Base-by-base conservation (phyloP, 2,888 invertebrate species). In the Tetragnatha montana region DNA sequence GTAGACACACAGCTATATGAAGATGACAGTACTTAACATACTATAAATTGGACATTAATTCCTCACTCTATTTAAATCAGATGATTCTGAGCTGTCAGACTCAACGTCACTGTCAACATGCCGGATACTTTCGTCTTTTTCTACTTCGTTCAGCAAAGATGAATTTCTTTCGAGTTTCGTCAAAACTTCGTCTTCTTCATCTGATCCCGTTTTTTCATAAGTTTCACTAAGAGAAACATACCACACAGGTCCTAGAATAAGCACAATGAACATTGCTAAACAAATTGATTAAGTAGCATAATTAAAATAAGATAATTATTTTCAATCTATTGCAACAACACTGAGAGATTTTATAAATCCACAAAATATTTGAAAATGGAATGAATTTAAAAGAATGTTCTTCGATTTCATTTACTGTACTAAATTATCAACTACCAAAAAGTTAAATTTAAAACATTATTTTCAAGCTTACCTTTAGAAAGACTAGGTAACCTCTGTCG, bases 31-130 rank as follows among this genome's bases (percentile, higher is more conserved):
- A 35, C 35, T 35, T 35, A 35, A 35, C 35, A 35, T 8, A 74
- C 35, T 22, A 12, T 74, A n/a, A 21, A 74, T 12, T 12, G 7
- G 10, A 22, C 7, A 74, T 35, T 35, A 35, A 35, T 76, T 21
- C 10, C 79, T 85, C 69, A 88, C 88, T 78, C 70, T 90, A 80
- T 90, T 90, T 51, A 88, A 76, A 69, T 91, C 87, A 85, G 82
- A 81, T 69, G 89, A 81, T 81, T 92, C 91, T 10, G 91, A 91
- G 19, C 81, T 51, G 35, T 91, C 89, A 19, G 91, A 90, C 60
- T 91, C 91, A 50, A 85, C 84, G 78, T 91, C 91, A 80, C 91
- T 91, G 51, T 91, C 91, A 14, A 83, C 91, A 76, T 92, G 80
- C 75, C 90, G 71, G 86, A 91, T 83, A 70, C 87, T 82, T 89